Evolutionary conservation across 1,140 invertebrate species (phyloP), one percentile per base, ranked within the genome.

Genomic region (Drosophila mojavensis): DNA sequence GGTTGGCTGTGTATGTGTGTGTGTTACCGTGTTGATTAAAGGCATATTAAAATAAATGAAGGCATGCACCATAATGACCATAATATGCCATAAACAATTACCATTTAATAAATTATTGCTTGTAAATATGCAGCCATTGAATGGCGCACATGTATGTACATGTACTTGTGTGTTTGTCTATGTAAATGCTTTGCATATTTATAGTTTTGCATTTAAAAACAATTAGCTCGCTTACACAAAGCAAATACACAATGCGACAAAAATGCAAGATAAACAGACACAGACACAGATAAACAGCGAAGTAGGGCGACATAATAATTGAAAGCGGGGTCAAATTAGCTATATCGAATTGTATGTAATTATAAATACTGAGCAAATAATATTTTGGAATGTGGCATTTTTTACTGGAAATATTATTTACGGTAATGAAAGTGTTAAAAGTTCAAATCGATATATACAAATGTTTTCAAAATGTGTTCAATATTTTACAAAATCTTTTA

Each of bases 51-150:
- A 83, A 83, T 83, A 79, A 79, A 79, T 79, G 74, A 67, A 68
- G 33, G 58, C 60, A 28, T 13, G 20, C 48, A 30, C 65, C 60
- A 77, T 79, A 79, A 83, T 79, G 77, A 62, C 63, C 62, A 77
- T 83, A 79, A 83, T 83, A 69, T 83, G 81, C 76, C 81, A 83
- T 79, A 83, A 83, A 79, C 76, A 83, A 83, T 83, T 69, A 77
- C 68, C 51, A 59, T 84, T 77, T 79, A 72, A 83, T 76, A 72
- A 79, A 79, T 79, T 83, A 68, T 83, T 55, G 63, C 60, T 47
- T 59, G 68, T 60, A 77, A 68, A 72, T 72, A 66, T 77, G 62
- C 61, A 50, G 41, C 33, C 13, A 65, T 69, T 43, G 39, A 69
- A 45, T 41, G 24, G 36, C 20, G 20, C 20, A 24, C 20, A 24